Base-by-base conservation (phyloP, 2,113 vertebrate species). In the Neolamprologus brichardi region DNA sequence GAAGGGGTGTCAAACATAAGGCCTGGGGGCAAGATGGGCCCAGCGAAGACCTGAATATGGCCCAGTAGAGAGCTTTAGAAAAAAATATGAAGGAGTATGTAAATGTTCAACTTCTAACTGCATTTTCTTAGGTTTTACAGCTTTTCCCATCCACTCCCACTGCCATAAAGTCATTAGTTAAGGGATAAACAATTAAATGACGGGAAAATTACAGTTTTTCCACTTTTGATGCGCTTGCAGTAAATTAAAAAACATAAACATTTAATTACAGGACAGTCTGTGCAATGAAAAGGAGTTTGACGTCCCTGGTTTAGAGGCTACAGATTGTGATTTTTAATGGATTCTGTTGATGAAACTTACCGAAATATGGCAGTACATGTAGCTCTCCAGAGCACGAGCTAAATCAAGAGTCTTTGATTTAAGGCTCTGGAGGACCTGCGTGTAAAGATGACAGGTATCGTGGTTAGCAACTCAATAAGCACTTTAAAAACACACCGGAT, bases 391-490 rank as follows among this genome's bases (percentile, higher is more conserved):
- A 80, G 92, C 84, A n/a, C 78, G 87, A 11, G 95, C 94, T 82
- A 98, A 83, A 44, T 93, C 95, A 51, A 95, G 32, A 6, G 89
- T 90, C 2, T 93, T 95, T 7, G 96, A 94, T 93, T 97, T 97
- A 34, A 98, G 92, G 84, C 41, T 94, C 78, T 94, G 95, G 79
- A 96, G 92, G 88, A 94, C 84, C 98, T 99, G 92, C 2, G 30
- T 58, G 25, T 30, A 92, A 8, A 94, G 32, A 81, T 17, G 18
- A 70, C n/a, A 79, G 18, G 14, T 2, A 79, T 70, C 7, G 17
- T 13, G 51, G 4, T 7, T 20, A 32, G 2, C 15, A 85, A 39
- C 14, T 39, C 7, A 9, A 6, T 2, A 83, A 4, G 13, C 15
- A 49, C 39, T 72, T 72, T 46, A 72, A 75, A 25, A 46, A 28